Evolutionary conservation across 2,888 invertebrate species (phyloP).

Genomic region (Erebia aethiops): DNA sequence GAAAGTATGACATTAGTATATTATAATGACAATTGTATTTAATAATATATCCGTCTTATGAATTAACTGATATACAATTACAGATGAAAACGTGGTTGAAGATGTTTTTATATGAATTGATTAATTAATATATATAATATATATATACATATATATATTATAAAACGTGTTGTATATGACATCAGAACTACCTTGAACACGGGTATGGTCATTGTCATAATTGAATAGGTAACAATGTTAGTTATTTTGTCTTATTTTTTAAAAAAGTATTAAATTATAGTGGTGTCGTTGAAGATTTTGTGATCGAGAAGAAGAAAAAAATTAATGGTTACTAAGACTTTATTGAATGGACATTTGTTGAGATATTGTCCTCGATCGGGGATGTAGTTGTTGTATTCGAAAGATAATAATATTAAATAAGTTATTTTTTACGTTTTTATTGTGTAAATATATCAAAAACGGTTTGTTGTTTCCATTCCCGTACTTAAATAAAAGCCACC

Average conservation of each 20-base stretch:
- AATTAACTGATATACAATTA: constrained; percentile 66
- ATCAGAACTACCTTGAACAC: constrained; percentile 52
- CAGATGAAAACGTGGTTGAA: constrained; percentile 72
- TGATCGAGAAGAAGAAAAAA: constrained; percentile 73
- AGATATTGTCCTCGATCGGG: constrained; percentile 76
- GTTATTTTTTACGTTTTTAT: constrained; percentile 84
- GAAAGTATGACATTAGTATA: constrained; percentile 69
- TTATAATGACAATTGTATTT: constrained; percentile 79
- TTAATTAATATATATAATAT: constrained; percentile 74
- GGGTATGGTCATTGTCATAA: constrained; percentile 57
- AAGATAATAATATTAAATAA: constrained; percentile 83
- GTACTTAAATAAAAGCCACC: constrained; percentile 71
- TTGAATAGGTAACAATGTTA: constrained; percentile 63
- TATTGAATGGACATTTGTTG: constrained; percentile 80
- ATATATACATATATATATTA: constrained; percentile 49
- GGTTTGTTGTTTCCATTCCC: constrained; percentile 77
- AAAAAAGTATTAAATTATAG: constrained; percentile 67
- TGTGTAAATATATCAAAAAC: constrained; percentile 78
- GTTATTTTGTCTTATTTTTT: constrained; percentile 70
- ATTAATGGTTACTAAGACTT: constrained; percentile 79
- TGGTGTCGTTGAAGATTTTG: constrained; percentile 82
- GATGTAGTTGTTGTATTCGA: constrained; percentile 82
- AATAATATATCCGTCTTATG: constrained; percentile 81
- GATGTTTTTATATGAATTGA: constrained; percentile 80
- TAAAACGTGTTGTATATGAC: constrained; percentile 64